Evolutionary conservation across 1,140 invertebrate species (phyloP), one percentile per base, ranked within the genome.

Genomic region (Cydia amplana): DNA sequence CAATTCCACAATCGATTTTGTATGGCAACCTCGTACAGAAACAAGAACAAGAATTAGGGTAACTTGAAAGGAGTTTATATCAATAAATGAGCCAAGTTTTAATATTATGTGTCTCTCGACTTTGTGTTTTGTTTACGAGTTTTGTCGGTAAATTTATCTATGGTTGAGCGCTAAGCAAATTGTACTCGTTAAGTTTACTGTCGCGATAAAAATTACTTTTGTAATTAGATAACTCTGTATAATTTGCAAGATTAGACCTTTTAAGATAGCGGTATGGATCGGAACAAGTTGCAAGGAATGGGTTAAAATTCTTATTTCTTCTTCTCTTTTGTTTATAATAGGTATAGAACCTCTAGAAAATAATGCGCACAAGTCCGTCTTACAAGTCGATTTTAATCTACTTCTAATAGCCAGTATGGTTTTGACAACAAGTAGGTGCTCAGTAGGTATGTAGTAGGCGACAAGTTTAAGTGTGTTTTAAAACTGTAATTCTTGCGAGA

Each of bases 31-130:
- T 70, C 65, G 28, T 36, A 36, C 16, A 23, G 36, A 70, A 70
- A 70, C 65, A 70, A 70, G 65, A 70, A 70, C 65, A 70, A 36
- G 65, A 43, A 36, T 70, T 70, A 70, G 65, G 65, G 65, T 70
- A 70, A 70, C 65, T 43, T 40, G 65, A 32, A 70, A 70, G 65
- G 65, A 70, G 65, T 70, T 70, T 70, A 70, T 70, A 70, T 70
- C 65, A 70, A 70, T 70, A 70, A 70, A 70, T 70, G 65, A 70
- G 65, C 65, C 65, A 70, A 70, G 65, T 70, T 70, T 40, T 70
- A 70, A 70, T 70, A 70, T 70, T 43, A 70, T 70, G 65, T 70
- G 65, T 32, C 65, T 60, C 65, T 32, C 65, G 65, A 70, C 65
- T 43, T 70, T 70, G 65, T 43, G 43, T 70, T 70, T 70, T 23